Evolutionary conservation across 2,888 invertebrate genomes (phyloP).

Genomic region (Apamea epomidion): DNA sequence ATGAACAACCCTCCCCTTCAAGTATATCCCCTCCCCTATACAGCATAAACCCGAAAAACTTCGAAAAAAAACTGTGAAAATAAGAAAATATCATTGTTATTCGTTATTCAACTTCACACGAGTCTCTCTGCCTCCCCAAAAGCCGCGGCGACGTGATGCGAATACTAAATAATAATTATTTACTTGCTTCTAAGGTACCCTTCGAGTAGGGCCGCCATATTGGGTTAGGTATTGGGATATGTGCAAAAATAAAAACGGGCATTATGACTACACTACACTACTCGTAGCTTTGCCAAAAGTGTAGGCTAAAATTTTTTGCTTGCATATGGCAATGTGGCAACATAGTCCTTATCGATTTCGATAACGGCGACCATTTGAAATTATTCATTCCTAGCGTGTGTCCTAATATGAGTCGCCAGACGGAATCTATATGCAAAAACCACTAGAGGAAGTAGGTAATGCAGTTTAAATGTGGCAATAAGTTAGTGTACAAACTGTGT

Average conservation of each 20-base stretch:
- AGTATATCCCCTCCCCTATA: not conserved
- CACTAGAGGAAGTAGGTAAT: no score
- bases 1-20: not conserved
- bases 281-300: no score
- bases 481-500: no score
- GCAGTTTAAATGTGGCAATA: no score
- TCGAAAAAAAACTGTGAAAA: conserved; percentile 64
- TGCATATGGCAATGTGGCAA: no score
- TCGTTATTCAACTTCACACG: conserved; percentile 82
- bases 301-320: no score
- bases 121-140: conserved; percentile 68
- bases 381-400: no score
- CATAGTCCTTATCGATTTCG: no score
- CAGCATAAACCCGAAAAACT: conserved; percentile 22
- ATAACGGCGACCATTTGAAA: no score
- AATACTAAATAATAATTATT: conserved; percentile 72
- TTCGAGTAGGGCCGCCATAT: conserved; percentile 44
- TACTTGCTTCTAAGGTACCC: conserved; percentile 68
- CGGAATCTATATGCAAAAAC: no score
- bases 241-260: not conserved
- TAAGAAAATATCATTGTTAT: conserved; percentile 80
- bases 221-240: not conserved
- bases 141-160: conserved; percentile 65
- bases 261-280: no score
- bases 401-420: no score